A percentile compares a stretch with the other conserved stretches of the same genome.
Evolutionary conservation across 2,797 vertebrate genomes (phyloP).

Genomic region (Enteromius thamalakanensis): DNA sequence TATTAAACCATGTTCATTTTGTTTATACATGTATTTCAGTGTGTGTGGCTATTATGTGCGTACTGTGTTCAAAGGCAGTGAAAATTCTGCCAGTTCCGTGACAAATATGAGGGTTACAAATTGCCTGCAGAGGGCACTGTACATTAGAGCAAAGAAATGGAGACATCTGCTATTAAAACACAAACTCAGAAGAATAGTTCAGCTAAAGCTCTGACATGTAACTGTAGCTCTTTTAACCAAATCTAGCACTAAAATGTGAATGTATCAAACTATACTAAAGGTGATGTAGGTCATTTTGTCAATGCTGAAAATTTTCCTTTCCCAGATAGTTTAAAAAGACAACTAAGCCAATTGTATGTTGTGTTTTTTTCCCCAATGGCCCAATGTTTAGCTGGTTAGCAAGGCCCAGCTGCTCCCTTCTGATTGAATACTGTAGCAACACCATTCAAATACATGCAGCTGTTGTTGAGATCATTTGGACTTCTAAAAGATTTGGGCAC

Average conservation of each 20-base stretch:
- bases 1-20: slow-evolving; percentile 6
- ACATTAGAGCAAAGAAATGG: slow-evolving; percentile 51
- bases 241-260: neutral
- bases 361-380: neutral
- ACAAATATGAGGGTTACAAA: slow-evolving; percentile 17
- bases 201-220: neutral
- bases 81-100: neutral
- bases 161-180: slow-evolving; percentile 38
- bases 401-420: neutral
- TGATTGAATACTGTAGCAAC: neutral
- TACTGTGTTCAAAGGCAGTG: neutral
- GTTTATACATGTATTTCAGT: neutral
- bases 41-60: neutral
- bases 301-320: neutral
- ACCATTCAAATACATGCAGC: neutral
- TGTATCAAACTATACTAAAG: neutral
- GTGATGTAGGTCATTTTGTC: neutral
- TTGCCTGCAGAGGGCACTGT: slow-evolving; percentile 71
- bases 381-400: neutral
- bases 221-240: neutral
- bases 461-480: neutral
- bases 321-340: neutral
- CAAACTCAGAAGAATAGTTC: slow-evolving; percentile 22
- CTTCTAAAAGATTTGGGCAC: neutral
- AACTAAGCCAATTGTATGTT: neutral